A percentile compares a stretch with the other conserved stretches of the same genome.
phyloP scores from a whole-genome alignment of 2,888 invertebrate genomes.

The Monopis laevigella region DNA sequence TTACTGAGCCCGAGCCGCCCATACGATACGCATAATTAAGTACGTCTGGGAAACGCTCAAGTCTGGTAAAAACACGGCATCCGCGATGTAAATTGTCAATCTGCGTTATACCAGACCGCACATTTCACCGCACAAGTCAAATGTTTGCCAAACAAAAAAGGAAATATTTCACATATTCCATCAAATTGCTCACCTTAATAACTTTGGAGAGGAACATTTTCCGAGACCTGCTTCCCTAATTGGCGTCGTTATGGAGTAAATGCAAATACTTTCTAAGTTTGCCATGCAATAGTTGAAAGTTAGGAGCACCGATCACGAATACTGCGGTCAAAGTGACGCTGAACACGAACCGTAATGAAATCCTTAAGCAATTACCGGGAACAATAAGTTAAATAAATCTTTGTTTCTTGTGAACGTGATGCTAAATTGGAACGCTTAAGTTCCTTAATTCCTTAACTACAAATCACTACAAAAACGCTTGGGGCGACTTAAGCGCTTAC shows the following conservation, averaged over 20 bases:
- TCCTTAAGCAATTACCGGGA: conserved; percentile 10
- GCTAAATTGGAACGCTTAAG: not conserved
- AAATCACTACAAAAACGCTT: no score
- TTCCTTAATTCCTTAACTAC: no score
- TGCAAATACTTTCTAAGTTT: conserved; percentile 12
- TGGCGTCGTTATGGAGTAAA: conserved; percentile 8
- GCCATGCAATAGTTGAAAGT: conserved; percentile 12
- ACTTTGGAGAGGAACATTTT: not conserved
- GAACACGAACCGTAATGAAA: conserved; percentile 11
- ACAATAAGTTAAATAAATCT: conserved; percentile 9
- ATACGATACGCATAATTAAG: conserved; percentile 2
- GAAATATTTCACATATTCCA: no score
- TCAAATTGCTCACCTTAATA: conserved; percentile 3
- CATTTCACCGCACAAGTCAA: no score
- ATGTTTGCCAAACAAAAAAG: no score
- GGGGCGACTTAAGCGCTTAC: no score
- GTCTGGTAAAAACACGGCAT: not conserved
- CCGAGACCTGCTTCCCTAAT: conserved; percentile 6
- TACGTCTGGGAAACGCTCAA: not conserved
- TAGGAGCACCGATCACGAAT: conserved; percentile 9
- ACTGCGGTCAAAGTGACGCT: conserved; percentile 2
- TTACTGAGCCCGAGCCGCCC: not conserved
- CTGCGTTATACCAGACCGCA: not conserved
- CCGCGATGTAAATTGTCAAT: not conserved
- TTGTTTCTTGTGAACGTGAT: conserved; percentile 6